Percentiles rank a stretch among this genome's conserved stretches.
Evolutionary conservation across 2,797 vertebrate species (phyloP).

Genomic region (Micropoecilia bifurca): DNA sequence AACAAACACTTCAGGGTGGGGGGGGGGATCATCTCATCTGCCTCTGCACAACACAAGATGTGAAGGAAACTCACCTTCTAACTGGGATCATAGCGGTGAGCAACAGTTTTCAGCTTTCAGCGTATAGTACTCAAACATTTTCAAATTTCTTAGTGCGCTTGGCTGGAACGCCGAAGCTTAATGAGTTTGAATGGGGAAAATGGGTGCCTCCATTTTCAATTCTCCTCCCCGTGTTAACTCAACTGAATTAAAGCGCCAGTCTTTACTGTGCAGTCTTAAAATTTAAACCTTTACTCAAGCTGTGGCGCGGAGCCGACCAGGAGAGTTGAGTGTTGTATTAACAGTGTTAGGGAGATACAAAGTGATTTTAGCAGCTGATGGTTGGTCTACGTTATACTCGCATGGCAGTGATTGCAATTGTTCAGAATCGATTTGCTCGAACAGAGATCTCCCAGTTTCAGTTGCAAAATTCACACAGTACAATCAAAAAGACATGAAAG

Average conservation of each 20-base stretch:
- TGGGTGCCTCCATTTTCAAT: background rate
- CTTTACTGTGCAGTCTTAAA: background rate
- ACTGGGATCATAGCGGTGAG: background rate
- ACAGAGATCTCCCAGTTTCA: background rate
- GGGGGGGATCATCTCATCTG: conserved; percentile 9
- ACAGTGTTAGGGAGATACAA: background rate
- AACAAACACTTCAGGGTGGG: conserved; percentile 15
- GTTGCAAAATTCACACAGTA: background rate
- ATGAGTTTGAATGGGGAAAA: background rate
- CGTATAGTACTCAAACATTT: background rate
- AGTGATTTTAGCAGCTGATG: background rate
- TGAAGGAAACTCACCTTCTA: background rate
- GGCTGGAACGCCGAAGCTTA: background rate
- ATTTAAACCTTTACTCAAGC: background rate
- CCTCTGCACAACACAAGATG: background rate
- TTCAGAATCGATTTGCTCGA: background rate
- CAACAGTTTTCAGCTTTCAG: background rate
- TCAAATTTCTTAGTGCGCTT: background rate
- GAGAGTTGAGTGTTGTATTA: background rate
- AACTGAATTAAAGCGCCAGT: background rate
- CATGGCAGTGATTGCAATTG: background rate
- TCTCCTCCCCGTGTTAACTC: background rate
- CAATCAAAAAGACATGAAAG: background rate
- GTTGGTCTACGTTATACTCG: background rate
- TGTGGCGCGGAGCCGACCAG: background rate